Base-by-base conservation (phyloP, 2,797 vertebrate species). In the Notamacropus eugenii region DNA sequence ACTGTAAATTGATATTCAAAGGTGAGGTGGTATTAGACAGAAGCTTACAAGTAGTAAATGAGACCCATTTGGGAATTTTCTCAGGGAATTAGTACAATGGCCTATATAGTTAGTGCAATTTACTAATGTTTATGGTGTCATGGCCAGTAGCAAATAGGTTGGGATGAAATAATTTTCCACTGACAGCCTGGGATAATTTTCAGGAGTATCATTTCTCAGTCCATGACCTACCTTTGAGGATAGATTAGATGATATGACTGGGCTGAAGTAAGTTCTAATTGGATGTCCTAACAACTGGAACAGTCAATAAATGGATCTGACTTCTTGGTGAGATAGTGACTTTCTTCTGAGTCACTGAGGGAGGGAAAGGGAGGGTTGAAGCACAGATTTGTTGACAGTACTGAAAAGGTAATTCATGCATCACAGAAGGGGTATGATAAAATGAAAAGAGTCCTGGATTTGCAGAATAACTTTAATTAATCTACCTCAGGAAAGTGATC, bases 31-130 rank as follows among this genome's bases (percentile, higher is more conserved):
- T 96, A 93, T 96, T 95, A 95, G 56, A 27, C 27, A 87, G 40
- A 87, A 92, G 82, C 59, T 93, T 95, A 93, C 82, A 92, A 92
- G 93, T 94, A 93, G 87, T 93, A 92, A 94, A 93, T 95, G 93
- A 93, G 90, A 57, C 27, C 46, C 29, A 93, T 67, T 54, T 57
- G 58, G 94, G 92, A 55, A 27, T 93, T 96, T 96, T 27, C n/a
- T 95, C 34, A 94, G 55, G 55, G 74, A 92, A 92, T 90, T 95
- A 91, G 92, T 92, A 92, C 14, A 55, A 16, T 82, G 19, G 8
- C 5, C 67, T 82, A 46, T 87, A 59, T 34, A 95, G 94, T n/a
- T 50, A 91, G 19, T 55, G 27, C 10, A 95, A 54, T 92, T 95
- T 96, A 62, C 46, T 92, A 94, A 92, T 40, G 40, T n/a, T 40